phyloP scores from a whole-genome alignment of 2,113 vertebrate species.

The Proterorhinus semilunaris region DNA sequence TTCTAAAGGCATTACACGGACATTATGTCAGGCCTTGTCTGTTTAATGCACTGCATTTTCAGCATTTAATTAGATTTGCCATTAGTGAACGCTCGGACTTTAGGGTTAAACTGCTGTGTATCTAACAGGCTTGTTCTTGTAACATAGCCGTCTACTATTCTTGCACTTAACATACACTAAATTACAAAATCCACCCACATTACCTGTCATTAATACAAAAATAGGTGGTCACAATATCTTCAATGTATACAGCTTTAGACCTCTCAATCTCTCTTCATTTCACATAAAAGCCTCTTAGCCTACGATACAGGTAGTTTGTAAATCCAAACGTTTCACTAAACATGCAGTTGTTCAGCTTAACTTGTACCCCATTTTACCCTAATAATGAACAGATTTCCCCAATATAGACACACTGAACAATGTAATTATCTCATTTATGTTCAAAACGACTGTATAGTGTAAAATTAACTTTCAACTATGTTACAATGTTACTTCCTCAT shows the following conservation, averaged over 20 bases:
- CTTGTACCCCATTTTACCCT: background rate
- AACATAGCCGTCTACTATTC: background rate
- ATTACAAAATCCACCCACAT: background rate
- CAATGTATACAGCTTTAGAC: constrained; percentile 11
- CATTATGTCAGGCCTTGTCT: constrained; percentile 2
- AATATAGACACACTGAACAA: no score
- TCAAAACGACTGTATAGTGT: no score
- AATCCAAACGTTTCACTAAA: background rate
- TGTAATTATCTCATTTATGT: no score
- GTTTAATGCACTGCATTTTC: constrained; percentile 5
- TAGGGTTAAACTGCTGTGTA: background rate
- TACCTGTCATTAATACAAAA: background rate
- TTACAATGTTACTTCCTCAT: no score
- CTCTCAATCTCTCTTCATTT: constrained; percentile 11
- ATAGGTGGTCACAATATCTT: background rate
- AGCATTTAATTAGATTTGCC: constrained; percentile 21
- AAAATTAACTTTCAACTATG: background rate
- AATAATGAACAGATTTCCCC: background rate
- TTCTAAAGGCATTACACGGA: constrained; percentile 9
- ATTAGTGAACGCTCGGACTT: constrained; percentile 18
- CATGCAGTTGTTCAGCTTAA: constrained; percentile 1
- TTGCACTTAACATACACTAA: background rate
- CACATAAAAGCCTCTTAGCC: constrained; percentile 27
- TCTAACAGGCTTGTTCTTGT: constrained; percentile 7
- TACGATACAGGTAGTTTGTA: constrained; percentile 5